Conservation (phyloP, 1,140 invertebrate species). For the Brachionus rubens region DNA sequence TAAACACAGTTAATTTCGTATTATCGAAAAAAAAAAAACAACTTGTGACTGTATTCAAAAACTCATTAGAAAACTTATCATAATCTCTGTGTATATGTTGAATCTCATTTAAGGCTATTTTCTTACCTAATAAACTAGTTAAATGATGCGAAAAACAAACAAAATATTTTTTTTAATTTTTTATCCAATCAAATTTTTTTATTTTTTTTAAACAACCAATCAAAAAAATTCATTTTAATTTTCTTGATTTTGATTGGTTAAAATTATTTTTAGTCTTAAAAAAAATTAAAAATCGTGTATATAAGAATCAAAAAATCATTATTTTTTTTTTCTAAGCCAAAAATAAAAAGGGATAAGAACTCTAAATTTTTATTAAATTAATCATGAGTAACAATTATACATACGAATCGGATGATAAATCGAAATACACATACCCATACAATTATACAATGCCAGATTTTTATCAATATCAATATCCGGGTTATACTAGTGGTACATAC, state of each 20-base stretch:
- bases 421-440: not conserved
- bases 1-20: not conserved
- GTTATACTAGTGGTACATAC: not conserved
- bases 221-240: too few relatives aligned
- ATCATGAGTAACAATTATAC: conserved; percentile 28
- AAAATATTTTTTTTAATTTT: too few relatives aligned
- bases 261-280: not conserved
- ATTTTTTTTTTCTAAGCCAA: not conserved
- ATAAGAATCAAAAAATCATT: conserved; percentile 40
- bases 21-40: not conserved
- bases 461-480: conserved; percentile 5
- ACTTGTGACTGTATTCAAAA: conserved; percentile 12
- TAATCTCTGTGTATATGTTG: not conserved
- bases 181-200: too few relatives aligned
- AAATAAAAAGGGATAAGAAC: not conserved
- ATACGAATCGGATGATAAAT: conserved; percentile 21
- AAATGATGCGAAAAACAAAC: too few relatives aligned
- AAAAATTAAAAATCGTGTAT: not conserved
- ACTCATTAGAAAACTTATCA: not conserved
- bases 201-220: too few relatives aligned
- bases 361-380: conserved; percentile 19
- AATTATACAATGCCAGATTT: not conserved
- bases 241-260: not conserved
- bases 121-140: too few relatives aligned
- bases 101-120: not conserved